These are phyloP conservation scores for Gavialis gangeticus DNA, from an alignment of 2,113 vertebrate species.

Conservation along the genomic window DNA sequence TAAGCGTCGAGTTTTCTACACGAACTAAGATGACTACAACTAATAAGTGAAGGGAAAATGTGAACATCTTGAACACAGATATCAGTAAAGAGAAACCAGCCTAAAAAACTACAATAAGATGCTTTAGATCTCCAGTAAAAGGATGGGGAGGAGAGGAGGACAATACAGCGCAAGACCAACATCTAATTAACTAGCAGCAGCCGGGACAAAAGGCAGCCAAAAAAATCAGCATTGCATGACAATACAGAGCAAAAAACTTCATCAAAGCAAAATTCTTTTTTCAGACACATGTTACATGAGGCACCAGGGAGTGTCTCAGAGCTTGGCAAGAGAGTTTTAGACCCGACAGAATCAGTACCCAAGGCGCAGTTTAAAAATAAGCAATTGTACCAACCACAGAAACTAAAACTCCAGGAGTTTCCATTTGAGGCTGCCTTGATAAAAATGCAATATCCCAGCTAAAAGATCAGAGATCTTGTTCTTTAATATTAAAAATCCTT, in stretches of 20 bases:
- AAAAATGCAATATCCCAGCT: background rate
- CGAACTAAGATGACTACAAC: background rate
- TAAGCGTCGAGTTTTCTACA: background rate
- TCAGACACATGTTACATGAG: background rate
- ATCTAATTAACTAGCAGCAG: background rate
- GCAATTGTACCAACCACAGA: background rate
- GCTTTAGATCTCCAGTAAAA: background rate
- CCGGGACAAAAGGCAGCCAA: constrained; percentile 19
- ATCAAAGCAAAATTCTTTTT: constrained; percentile 16
- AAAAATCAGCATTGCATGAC: background rate
- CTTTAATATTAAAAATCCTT: background rate
- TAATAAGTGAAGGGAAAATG: background rate
- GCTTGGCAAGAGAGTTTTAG: constrained; percentile 14
- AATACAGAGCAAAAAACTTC: background rate
- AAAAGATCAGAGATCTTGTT: background rate
- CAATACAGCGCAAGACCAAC: background rate
- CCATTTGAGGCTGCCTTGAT: background rate
- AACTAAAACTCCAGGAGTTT: background rate
- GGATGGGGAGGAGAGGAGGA: background rate
- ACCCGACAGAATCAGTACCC: background rate
- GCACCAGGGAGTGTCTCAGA: background rate
- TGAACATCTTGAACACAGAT: background rate
- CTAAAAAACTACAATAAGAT: background rate
- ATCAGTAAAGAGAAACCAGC: background rate
- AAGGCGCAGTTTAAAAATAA: constrained; percentile 43